Conservation (phyloP, 2,113 vertebrate genomes). For the Paramisgurnus dabryanus region DNA sequence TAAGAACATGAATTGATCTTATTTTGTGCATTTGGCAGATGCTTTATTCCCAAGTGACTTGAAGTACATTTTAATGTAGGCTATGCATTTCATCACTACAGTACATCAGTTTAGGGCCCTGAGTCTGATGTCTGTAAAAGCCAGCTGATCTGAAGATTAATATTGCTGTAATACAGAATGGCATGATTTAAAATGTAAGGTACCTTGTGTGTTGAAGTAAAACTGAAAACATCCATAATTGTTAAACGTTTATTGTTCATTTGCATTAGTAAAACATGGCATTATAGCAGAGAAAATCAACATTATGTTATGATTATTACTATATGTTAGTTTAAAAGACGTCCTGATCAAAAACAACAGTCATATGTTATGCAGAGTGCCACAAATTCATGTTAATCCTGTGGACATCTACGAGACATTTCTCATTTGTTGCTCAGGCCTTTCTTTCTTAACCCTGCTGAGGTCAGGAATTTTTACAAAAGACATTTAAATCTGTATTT, state of each 20-base stretch:
- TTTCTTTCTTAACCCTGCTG: no score
- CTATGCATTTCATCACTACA: no score
- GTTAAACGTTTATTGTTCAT: slow-evolving; percentile 45
- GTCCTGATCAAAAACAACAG: background rate
- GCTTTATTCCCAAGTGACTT: no score
- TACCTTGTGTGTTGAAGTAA: background rate
- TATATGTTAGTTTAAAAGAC: background rate
- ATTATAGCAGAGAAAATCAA: slow-evolving; percentile 2
- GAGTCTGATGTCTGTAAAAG: background rate
- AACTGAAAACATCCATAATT: slow-evolving; percentile 4
- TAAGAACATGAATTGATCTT: no score
- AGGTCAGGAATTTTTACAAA: background rate
- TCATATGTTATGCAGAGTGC: background rate
- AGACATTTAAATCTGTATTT: background rate
- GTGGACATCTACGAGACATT: background rate
- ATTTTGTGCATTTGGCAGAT: no score
- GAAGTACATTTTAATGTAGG: no score
- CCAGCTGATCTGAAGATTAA: no score
- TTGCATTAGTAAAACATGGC: slow-evolving; percentile 1
- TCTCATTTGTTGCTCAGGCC: no score
- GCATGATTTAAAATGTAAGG: no score
- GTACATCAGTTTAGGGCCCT: no score
- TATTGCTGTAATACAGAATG: background rate
- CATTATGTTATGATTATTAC: background rate
- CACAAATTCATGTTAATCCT: background rate